phyloP scores from a whole-genome alignment of 2,797 vertebrate genomes.

The Typhlichthys eigenmanni region DNA sequence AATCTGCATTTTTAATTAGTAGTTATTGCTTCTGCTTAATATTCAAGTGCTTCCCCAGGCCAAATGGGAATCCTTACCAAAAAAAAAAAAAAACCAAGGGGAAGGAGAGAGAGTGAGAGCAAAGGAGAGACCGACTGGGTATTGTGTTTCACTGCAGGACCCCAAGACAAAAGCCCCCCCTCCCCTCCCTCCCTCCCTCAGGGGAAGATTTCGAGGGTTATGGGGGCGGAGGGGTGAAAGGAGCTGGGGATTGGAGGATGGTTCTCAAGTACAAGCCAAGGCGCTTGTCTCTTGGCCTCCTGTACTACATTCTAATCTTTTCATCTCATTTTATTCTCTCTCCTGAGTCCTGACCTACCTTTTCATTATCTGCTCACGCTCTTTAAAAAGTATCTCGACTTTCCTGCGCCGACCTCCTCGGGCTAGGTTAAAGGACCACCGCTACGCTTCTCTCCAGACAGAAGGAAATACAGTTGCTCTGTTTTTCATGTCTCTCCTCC shows the following conservation, averaged over 20 bases:
- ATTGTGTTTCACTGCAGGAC: slow-evolving; percentile 85
- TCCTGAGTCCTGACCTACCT: slow-evolving; percentile 73
- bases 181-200: slow-evolving; percentile 46
- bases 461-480: slow-evolving; percentile 74
- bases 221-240: slow-evolving; percentile 45
- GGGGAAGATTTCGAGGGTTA: slow-evolving; percentile 77
- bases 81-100: slow-evolving; percentile 47
- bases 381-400: slow-evolving; percentile 62
- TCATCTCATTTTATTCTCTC: slow-evolving; percentile 74
- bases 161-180: slow-evolving; percentile 75
- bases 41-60: slow-evolving; percentile 85
- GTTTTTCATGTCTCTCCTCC: slow-evolving; percentile 74
- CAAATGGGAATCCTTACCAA: slow-evolving; percentile 83
- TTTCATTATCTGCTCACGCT: slow-evolving; percentile 43
- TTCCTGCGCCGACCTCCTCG: slow-evolving; percentile 55
- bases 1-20: slow-evolving; percentile 89
- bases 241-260: slow-evolving; percentile 68
- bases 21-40: slow-evolving; percentile 88
- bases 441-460: slow-evolving; percentile 42
- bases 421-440: slow-evolving; percentile 74
- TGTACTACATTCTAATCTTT: slow-evolving; percentile 71
- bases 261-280: slow-evolving; percentile 72
- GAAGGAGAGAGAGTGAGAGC: slow-evolving; percentile 29
- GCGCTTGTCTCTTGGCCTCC: slow-evolving; percentile 65
- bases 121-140: slow-evolving; percentile 77